Conservation (phyloP, 2,797 vertebrate species). For the Gymnocypris eckloni region DNA sequence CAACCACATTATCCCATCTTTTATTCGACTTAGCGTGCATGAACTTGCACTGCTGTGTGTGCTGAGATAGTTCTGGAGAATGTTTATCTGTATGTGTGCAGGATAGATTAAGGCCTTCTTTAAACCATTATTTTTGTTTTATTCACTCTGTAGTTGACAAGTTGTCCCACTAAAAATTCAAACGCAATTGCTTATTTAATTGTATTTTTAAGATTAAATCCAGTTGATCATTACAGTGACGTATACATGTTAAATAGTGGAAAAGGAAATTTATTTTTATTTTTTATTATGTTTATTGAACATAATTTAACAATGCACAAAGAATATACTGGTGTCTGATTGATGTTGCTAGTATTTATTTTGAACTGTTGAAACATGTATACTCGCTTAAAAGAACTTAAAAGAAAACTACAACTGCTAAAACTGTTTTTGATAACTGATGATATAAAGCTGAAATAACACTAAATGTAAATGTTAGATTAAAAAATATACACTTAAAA, state of each 20-base stretch:
- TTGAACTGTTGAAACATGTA: no score
- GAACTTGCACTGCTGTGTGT: neutral
- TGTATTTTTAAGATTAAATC: neutral
- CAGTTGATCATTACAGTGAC: neutral
- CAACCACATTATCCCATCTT: neutral
- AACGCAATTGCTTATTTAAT: neutral
- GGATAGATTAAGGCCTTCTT: neutral
- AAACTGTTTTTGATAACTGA: no score
- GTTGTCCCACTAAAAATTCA: neutral
- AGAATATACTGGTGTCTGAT: no score
- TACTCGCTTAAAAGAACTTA: no score
- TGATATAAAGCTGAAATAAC: no score
- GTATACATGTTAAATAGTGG: neutral
- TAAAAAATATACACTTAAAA: no score
- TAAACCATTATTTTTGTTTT: constrained; percentile 20
- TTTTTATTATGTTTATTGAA: neutral
- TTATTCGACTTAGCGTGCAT: neutral
- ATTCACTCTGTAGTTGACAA: neutral
- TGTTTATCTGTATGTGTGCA: constrained; percentile 4
- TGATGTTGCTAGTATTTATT: no score
- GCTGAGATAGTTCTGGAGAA: constrained; percentile 21
- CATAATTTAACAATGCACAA: no score
- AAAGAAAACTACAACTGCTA: no score
- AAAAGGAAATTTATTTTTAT: neutral
- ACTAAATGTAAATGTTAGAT: no score